Evolutionary conservation across 1,140 invertebrate genomes (phyloP).

Genomic region (Spodoptera frugiperda): DNA sequence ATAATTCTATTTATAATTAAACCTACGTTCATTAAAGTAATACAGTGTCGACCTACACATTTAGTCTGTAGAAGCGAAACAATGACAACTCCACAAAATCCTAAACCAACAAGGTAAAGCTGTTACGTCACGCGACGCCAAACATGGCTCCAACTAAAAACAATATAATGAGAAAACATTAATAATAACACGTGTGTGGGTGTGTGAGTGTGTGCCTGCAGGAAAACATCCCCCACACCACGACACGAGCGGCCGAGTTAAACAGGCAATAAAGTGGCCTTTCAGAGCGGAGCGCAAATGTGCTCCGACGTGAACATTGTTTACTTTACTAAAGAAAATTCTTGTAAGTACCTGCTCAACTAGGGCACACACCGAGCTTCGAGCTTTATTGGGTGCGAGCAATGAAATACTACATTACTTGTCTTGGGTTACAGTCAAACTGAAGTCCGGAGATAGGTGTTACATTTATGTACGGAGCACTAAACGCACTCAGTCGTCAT

Average conservation of each 20-base stretch:
- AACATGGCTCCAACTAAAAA: slow-evolving; percentile 13
- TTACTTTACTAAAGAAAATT: slow-evolving; percentile 4
- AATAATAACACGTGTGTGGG: neutral
- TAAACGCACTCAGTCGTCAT: too few relatives aligned
- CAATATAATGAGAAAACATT: slow-evolving; percentile 16
- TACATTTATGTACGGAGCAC: neutral
- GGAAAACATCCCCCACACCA: slow-evolving; percentile 14
- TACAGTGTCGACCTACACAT: too few relatives aligned
- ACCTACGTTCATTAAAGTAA: slow-evolving; percentile 17
- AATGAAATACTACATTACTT: neutral
- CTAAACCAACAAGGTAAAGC: slow-evolving; percentile 22
- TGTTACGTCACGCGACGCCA: slow-evolving; percentile 21
- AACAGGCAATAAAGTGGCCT: slow-evolving; percentile 9
- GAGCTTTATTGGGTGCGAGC: neutral
- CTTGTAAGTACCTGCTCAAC: neutral
- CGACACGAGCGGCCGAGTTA: neutral
- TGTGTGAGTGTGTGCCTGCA: neutral
- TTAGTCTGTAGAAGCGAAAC: neutral
- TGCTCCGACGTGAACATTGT: neutral
- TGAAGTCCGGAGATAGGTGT: neutral
- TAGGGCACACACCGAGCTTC: neutral
- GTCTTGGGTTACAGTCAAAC: neutral
- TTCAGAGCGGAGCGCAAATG: slow-evolving; percentile 15
- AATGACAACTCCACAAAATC: slow-evolving; percentile 25
- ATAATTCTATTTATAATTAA: slow-evolving; percentile 13